Evolutionary conservation across 2,888 invertebrate species (phyloP).

Genomic region (Onchidella celtica): DNA sequence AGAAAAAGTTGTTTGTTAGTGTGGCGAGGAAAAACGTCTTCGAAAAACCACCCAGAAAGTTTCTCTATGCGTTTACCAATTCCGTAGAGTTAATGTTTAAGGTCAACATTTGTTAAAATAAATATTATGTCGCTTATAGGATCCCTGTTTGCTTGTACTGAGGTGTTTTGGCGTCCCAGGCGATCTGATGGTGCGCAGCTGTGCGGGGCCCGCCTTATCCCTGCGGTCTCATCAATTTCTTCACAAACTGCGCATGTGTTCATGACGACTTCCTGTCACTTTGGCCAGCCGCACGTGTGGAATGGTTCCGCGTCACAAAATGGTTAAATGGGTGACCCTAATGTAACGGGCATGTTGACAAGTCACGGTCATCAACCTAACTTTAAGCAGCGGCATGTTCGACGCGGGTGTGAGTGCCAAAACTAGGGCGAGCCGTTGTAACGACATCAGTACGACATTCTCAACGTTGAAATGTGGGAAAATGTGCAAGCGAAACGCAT

Average conservation of each 20-base stretch:
- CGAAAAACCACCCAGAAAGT: slow-evolving; percentile 50
- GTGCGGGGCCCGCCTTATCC: slow-evolving; percentile 26
- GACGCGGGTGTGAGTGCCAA: too few relatives aligned
- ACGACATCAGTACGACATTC: too few relatives aligned
- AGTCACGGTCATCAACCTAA: too few relatives aligned
- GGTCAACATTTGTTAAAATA: slow-evolving; percentile 60
- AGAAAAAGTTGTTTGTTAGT: background rate
- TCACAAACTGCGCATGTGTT: background rate
- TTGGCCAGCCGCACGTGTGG: background rate
- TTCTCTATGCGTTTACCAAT: slow-evolving; percentile 45
- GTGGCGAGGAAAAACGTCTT: background rate
- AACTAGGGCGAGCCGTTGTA: too few relatives aligned
- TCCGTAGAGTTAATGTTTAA: slow-evolving; percentile 56
- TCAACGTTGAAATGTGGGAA: too few relatives aligned
- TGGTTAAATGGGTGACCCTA: background rate
- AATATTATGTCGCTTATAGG: slow-evolving; percentile 59
- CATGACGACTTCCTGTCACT: slow-evolving; percentile 4
- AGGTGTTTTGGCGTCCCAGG: slow-evolving; percentile 32
- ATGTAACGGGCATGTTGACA: background rate
- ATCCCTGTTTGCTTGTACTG: slow-evolving; percentile 53
- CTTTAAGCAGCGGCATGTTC: too few relatives aligned
- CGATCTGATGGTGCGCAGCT: slow-evolving; percentile 4
- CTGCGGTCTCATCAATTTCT: slow-evolving; percentile 27
- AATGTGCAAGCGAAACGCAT: too few relatives aligned
- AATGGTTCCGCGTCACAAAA: background rate